Evolutionary conservation across 1,140 invertebrate genomes (phyloP).

Genomic region (Trichomalopsis sarcophagae): DNA sequence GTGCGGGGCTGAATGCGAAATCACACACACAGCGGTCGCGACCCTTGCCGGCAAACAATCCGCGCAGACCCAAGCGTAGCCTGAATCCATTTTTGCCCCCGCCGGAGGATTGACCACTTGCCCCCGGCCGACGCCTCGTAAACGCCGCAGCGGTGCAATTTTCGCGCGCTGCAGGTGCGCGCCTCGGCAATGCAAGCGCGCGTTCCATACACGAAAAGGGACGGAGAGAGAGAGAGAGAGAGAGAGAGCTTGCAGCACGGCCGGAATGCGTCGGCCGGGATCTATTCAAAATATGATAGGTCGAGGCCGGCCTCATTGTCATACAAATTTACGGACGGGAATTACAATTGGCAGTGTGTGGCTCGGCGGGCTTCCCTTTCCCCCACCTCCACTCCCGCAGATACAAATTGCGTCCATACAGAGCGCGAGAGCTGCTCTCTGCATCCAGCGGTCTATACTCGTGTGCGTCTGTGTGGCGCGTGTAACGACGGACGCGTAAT

Average conservation of each 20-base stretch:
- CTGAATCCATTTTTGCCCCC: neutral
- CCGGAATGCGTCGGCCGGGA: slow-evolving; percentile 11
- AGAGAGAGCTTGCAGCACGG: neutral
- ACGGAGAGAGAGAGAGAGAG: neutral
- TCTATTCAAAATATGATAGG: slow-evolving; percentile 48
- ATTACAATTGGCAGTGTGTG: slow-evolving; percentile 46
- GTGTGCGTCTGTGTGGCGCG: neutral
- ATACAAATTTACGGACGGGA: slow-evolving; percentile 48
- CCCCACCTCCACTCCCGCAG: neutral
- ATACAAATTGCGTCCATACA: slow-evolving; percentile 38
- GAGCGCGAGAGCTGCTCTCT: neutral
- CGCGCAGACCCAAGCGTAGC: too few species aligned
- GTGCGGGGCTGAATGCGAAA: neutral
- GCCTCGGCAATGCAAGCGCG: too few species aligned
- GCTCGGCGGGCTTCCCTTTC: neutral
- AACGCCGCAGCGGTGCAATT: neutral
- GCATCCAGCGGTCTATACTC: neutral
- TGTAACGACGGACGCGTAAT: slow-evolving; percentile 36
- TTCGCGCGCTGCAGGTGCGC: neutral
- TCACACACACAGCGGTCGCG: neutral
- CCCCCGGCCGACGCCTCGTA: neutral
- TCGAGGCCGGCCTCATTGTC: slow-evolving; percentile 40
- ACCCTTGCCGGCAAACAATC: neutral
- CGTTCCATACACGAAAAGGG: neutral
- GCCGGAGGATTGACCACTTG: neutral